A percentile compares a stretch with the other conserved stretches of the same genome.
phyloP scores from a whole-genome alignment of 2,113 vertebrate genomes.

The Hippocampus mohnikei region DNA sequence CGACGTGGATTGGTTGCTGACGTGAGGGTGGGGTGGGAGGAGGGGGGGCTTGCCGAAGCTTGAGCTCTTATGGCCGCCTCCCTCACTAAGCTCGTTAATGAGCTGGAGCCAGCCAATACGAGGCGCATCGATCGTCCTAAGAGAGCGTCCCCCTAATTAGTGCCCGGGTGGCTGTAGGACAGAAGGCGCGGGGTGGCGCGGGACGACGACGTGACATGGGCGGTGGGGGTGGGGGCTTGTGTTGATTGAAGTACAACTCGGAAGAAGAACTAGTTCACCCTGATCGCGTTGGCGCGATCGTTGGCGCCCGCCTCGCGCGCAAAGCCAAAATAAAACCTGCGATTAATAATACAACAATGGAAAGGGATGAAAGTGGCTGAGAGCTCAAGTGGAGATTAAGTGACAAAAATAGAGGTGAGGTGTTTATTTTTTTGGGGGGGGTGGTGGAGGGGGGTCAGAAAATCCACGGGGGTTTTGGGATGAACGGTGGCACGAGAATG shows the following conservation, averaged over 20 bases:
- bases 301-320: not conserved
- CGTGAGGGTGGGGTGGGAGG: not conserved
- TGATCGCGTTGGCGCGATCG: not conserved
- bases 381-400: not conserved
- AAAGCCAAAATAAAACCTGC: slow-evolving; percentile 6
- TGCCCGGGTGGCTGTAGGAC: slow-evolving; percentile 52
- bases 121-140: slow-evolving; percentile 62
- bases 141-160: slow-evolving; percentile 65
- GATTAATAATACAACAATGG: slow-evolving; percentile 9
- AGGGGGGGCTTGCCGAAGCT: slow-evolving; percentile 2
- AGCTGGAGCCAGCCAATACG: slow-evolving; percentile 62
- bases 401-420: not conserved
- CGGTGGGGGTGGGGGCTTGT: slow-evolving; percentile 1
- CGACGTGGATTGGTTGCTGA: slow-evolving; percentile 28
- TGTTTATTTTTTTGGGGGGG: not conserved
- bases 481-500: not conserved
- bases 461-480: not conserved
- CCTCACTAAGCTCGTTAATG: slow-evolving; percentile 60
- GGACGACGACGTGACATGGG: not conserved
- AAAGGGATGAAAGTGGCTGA: slow-evolving; percentile 10
- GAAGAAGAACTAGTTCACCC: not conserved
- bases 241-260: not conserved
- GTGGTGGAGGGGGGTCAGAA: slow-evolving; percentile 1
- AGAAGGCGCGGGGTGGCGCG: slow-evolving; percentile 20
- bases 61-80: slow-evolving; percentile 46